phyloP scores from a whole-genome alignment of 2,113 vertebrate genomes.

The Pluvialis apricaria region DNA sequence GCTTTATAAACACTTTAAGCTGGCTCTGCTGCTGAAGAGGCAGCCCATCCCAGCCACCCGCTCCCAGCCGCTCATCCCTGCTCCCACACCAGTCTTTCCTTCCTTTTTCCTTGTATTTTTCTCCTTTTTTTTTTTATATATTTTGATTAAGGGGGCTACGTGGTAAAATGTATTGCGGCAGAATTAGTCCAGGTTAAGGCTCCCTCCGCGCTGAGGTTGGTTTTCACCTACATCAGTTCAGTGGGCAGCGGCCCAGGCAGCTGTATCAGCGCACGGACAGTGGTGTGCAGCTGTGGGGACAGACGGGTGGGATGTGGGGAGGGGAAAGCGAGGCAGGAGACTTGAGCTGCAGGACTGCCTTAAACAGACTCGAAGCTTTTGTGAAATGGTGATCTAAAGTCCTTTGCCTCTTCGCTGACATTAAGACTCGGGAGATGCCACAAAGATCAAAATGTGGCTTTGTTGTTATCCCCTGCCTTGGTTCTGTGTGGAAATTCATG shows the following conservation, averaged over 20 bases:
- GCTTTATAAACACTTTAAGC: background rate
- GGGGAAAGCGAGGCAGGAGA: background rate
- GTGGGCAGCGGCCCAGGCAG: background rate
- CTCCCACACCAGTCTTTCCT: background rate
- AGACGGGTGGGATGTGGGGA: background rate
- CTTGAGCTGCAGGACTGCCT: background rate
- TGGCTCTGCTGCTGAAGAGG: background rate
- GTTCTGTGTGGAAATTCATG: background rate
- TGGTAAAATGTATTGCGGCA: background rate
- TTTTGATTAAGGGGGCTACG: background rate
- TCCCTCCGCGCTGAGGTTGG: fast-evolving
- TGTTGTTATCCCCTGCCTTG: fast-evolving
- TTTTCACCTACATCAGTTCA: fast-evolving
- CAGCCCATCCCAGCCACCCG: background rate
- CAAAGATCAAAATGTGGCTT: background rate
- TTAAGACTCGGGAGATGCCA: background rate
- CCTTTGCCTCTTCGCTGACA: background rate
- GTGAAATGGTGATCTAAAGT: no score
- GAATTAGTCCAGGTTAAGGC: background rate
- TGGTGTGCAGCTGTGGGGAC: background rate
- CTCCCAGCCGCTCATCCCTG: background rate
- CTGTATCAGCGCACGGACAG: fast-evolving
- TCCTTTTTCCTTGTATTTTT: background rate
- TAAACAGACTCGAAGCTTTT: background rate
- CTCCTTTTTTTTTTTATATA: background rate